Evolutionary conservation across 2,888 invertebrate genomes (phyloP), one percentile per base, ranked within the genome.

Genomic region (Parnassius orleans): DNA sequence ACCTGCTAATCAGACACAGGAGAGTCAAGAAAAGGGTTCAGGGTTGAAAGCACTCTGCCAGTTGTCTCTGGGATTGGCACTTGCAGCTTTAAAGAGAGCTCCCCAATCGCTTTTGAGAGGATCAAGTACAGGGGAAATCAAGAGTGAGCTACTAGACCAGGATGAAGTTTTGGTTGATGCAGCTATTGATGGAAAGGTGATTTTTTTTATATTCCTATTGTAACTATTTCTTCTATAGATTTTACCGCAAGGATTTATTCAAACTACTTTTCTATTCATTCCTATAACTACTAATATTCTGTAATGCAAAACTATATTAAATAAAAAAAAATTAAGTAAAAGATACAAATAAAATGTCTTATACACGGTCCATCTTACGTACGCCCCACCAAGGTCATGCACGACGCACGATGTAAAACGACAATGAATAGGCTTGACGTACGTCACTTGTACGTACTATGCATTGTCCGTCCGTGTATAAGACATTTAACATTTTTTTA

Each of bases 111-210:
- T 87, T 52, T 67, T 86, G 62, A 67, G 83, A 10, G 65, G 73
- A 2, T 75, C 75, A 10, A 71, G 77, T 1, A 80, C 63, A 2
- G 67, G 68, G 1, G 76, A 77, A 53, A 66, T 70, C 1, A 71
- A 72, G 51, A 67, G 69, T 11, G 79, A 89, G 59, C 72, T 87
- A 41, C 89, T 94, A 50, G 96, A 96, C 71, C 95, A 96, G 68
- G 98, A 98, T 77, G 98, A 98, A 74, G 89, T 93, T 66, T 86
- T 97, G 0, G 93, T 97, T 1, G 96, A 97, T 73, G 93, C 94
- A 9, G 96, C 98, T 1, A 94, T 98, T 53, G 94, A 95, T 51
- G 93, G 93, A 59, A 94, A 94, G 81, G 92, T 90, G 42, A 65
- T 68, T 24, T 41, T 43, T 42, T 53, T 10, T 43, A 10, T 11